Conservation (phyloP, 64 coral and sea anemone genomes). For the Dendronephthya gigantea region DNA sequence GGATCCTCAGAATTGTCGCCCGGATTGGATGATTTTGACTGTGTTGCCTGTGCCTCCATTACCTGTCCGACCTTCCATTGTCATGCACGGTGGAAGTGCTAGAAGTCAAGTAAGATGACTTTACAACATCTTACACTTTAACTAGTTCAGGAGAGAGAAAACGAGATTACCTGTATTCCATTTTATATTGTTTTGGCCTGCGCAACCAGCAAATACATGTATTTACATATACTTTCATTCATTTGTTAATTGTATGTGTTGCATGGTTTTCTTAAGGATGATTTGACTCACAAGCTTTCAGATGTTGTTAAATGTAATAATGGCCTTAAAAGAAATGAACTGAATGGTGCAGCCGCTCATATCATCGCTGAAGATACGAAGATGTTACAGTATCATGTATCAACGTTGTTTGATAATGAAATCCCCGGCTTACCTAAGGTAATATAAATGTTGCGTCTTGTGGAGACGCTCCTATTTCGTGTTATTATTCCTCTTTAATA, state of each 20-base stretch:
- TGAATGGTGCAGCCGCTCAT: slow-evolving; percentile 96
- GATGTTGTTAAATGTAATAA: slow-evolving; percentile 94
- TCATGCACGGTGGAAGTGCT: slow-evolving; percentile 85
- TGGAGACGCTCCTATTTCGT: no score
- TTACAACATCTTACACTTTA: neutral
- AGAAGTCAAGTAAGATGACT: slow-evolving; percentile 68
- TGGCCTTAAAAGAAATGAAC: slow-evolving; percentile 75
- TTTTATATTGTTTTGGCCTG: no score
- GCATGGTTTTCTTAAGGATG: slow-evolving; percentile 54
- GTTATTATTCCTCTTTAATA: no score
- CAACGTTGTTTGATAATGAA: slow-evolving; percentile 95
- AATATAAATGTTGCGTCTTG: neutral
- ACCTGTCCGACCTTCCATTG: slow-evolving; percentile 93
- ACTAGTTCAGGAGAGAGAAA: neutral
- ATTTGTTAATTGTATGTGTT: neutral
- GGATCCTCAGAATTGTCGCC: slow-evolving; percentile 62
- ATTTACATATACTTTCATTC: neutral
- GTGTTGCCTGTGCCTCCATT: slow-evolving; percentile 86
- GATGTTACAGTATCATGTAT: slow-evolving; percentile 93
- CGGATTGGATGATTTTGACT: slow-evolving; percentile 98
- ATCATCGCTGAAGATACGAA: slow-evolving; percentile 95
- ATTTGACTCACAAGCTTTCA: slow-evolving; percentile 94
- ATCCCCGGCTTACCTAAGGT: slow-evolving; percentile 94
- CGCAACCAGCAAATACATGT: no score
- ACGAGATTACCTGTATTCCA: no score